Base-by-base conservation (phyloP, 2,797 vertebrate species). In the Melanogrammus aeglefinus region DNA sequence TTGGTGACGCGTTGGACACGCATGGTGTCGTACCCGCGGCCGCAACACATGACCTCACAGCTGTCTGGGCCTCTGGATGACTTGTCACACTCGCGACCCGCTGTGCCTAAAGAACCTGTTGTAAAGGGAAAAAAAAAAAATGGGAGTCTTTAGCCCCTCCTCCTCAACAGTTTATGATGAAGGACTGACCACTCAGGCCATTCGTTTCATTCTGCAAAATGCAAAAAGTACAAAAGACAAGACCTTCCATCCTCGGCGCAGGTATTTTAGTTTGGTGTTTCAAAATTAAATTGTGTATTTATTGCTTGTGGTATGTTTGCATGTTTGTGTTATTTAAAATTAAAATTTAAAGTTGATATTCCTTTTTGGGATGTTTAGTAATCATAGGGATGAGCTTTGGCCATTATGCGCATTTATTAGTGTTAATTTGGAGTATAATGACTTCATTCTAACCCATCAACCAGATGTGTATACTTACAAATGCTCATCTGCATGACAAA, bases 11-110 rank as follows among this genome's bases (percentile, higher is more conserved):
- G 96, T 1, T 95, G 97, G 84, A 97, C 93, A 0, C 97, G 95
- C 35, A 95, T 98, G 63, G 98, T 99, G 94, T 99, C 98, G 2
- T 99, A 99, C 72, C 98, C 98, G 35, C 97, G 94, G 57, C 98
- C 98, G 9, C 98, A 99, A 92, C 98, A 99, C 98, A 99, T 99
- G 90, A 99, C 96, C 90, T 99, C 98, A 24, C 98, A 99, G 80
- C 97, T 95, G 0, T 99, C 97, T 0, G 95, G 96, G 72, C 96
- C 97, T 3, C 95, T 90, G 0, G 98, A 99, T 13, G 91, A 92
- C 91, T 97, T 99, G 95, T 92, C 97, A 92, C 98, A 99, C 77
- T 96, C 95, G 0, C 98, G 92, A 18, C 98, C 97, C 0, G 96
- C 96, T 0, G 98, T 99, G 76, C 98, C 98, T 91, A 99, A 85